phyloP scores from a whole-genome alignment of 2,888 invertebrate species.

The Andrena trimmerana region DNA sequence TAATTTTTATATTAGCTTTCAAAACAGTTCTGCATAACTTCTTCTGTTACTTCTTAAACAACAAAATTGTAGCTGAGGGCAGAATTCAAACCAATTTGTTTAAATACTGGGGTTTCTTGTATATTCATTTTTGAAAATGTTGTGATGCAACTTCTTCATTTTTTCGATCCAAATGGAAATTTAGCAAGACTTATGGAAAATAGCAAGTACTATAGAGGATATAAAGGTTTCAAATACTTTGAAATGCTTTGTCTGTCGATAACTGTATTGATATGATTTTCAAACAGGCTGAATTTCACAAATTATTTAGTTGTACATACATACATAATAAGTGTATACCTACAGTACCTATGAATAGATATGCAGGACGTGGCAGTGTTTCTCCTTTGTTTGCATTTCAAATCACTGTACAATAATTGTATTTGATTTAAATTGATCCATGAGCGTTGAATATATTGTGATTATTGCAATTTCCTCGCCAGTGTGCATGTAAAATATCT shows the following conservation, averaged over 20 bases:
- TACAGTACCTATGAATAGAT: background rate
- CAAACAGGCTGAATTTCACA: slow-evolving; percentile 15
- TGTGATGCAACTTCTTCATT: background rate
- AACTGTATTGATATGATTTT: background rate
- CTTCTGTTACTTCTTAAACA: background rate
- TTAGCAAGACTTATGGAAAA: no score
- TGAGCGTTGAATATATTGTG: slow-evolving; percentile 19
- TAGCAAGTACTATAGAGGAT: no score
- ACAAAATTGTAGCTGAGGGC: background rate
- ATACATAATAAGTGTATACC: background rate
- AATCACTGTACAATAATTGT: slow-evolving; percentile 39
- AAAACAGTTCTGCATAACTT: background rate
- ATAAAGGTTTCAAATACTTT: background rate
- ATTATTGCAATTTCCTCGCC: slow-evolving; percentile 9
- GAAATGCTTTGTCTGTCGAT: background rate
- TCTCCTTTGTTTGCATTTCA: slow-evolving; percentile 34
- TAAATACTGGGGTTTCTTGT: slow-evolving; percentile 1
- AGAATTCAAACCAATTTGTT: background rate
- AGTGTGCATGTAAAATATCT: slow-evolving; percentile 31
- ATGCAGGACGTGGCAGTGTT: slow-evolving; percentile 27
- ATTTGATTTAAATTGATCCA: slow-evolving; percentile 31
- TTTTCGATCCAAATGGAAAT: background rate
- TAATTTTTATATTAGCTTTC: background rate
- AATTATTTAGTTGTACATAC: slow-evolving; percentile 16
- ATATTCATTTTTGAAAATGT: slow-evolving; percentile 12